Percentiles rank a stretch among this genome's conserved stretches.
Evolutionary conservation across 2,113 vertebrate species (phyloP).

Genomic region (Thermophis baileyi): DNA sequence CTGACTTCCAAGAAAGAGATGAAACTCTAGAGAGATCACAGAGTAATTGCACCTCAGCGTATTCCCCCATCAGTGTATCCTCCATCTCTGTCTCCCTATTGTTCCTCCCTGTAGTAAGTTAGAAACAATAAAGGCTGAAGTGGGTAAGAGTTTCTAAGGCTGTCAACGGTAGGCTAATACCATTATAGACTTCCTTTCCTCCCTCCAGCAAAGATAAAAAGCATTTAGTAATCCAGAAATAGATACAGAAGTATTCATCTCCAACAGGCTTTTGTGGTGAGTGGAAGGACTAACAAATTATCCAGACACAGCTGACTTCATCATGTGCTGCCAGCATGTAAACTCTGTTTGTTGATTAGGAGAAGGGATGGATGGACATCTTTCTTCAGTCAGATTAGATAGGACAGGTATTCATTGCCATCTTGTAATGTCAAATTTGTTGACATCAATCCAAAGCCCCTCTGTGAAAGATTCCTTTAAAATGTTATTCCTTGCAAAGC

Average conservation of each 20-base stretch:
- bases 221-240: not conserved
- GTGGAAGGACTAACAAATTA: not conserved
- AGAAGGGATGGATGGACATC: too few relatives aligned
- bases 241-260: not conserved
- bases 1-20: not conserved
- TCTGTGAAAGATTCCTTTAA: too few relatives aligned
- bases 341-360: too few relatives aligned
- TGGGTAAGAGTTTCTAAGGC: not conserved
- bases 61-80: not conserved
- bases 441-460: too few relatives aligned
- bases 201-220: not conserved
- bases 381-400: too few relatives aligned
- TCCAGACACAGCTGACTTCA: not conserved
- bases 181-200: not conserved
- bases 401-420: too few relatives aligned
- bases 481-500: too few relatives aligned
- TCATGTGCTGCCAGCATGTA: not conserved
- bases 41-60: not conserved
- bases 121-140: not conserved
- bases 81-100: not conserved
- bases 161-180: not conserved
- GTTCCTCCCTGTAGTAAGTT: not conserved
- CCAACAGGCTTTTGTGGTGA: not conserved
- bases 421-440: too few relatives aligned
- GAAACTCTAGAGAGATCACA: not conserved